Percentiles rank a stretch among this genome's conserved stretches.
These are phyloP conservation scores for Naja naja DNA, from an alignment of 2,113 vertebrate species.

Conservation along the genomic window DNA sequence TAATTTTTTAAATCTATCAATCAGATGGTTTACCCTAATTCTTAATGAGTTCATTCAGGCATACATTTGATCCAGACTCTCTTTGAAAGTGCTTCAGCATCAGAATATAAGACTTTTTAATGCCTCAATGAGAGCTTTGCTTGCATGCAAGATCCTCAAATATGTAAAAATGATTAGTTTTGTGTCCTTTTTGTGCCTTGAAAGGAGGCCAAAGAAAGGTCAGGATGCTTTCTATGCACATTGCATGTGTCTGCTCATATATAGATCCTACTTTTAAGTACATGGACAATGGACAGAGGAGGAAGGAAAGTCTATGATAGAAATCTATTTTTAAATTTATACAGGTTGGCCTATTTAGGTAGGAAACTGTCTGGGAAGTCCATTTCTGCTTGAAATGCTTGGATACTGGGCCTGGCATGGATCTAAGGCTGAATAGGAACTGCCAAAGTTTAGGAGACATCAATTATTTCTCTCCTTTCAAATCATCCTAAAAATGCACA, in stretches of 20 bases:
- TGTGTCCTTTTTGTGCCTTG: not conserved
- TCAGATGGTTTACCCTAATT: not conserved
- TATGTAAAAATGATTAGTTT: not conserved
- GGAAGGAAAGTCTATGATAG: not conserved
- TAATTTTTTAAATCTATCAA: not conserved
- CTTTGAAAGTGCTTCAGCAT: not conserved
- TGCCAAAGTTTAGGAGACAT: not conserved
- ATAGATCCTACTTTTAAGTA: not conserved
- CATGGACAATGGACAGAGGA: not conserved
- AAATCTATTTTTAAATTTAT: not conserved
- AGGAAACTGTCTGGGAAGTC: not conserved
- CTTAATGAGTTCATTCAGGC: not conserved
- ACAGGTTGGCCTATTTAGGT: not conserved
- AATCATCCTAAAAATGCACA: not conserved
- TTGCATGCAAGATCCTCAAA: not conserved
- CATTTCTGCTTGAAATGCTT: not conserved
- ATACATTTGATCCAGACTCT: not conserved
- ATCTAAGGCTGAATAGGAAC: not conserved
- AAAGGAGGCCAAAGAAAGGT: not conserved
- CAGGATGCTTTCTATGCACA: not conserved
- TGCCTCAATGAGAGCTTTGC: not conserved
- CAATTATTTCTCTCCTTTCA: not conserved
- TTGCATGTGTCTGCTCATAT: not conserved
- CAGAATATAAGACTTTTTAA: not conserved
- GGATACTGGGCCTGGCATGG: not conserved